Conservation (phyloP, 2,888 invertebrate genomes). For the Catotricha subobsoleta region DNA sequence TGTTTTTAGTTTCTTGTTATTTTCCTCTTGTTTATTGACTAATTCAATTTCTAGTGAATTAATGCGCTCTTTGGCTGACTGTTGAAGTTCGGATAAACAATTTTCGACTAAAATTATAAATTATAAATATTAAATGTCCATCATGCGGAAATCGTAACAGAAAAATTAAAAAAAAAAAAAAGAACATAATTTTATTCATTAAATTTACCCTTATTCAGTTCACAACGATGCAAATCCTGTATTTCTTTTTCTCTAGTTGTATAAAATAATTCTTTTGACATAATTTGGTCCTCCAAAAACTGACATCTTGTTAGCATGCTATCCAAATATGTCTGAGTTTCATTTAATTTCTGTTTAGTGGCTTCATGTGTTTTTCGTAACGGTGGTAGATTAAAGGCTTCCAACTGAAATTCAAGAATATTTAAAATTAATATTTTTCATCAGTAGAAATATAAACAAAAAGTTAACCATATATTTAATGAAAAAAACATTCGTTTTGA, state of each 20-base stretch:
- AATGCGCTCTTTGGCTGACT: slow-evolving; percentile 21
- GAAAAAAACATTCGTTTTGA: too few species aligned
- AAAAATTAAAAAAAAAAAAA: neutral
- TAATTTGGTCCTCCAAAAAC: slow-evolving; percentile 22
- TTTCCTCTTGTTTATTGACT: slow-evolving; percentile 18
- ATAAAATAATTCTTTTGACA: slow-evolving; percentile 23
- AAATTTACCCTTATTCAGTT: slow-evolving; percentile 24
- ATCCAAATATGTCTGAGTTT: slow-evolving; percentile 19
- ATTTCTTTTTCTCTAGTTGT: slow-evolving; percentile 21
- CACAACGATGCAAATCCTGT: slow-evolving; percentile 21
- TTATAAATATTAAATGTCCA: too few species aligned
- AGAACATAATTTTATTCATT: neutral
- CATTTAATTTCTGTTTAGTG: slow-evolving; percentile 18
- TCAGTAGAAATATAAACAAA: too few species aligned
- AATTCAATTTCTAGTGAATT: slow-evolving; percentile 20
- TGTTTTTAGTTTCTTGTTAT: slow-evolving; percentile 18
- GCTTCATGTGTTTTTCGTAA: slow-evolving; percentile 18
- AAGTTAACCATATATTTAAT: too few species aligned
- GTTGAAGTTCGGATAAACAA: slow-evolving; percentile 27
- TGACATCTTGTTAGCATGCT: slow-evolving; percentile 21
- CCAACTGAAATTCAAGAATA: slow-evolving; percentile 19
- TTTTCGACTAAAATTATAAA: neutral
- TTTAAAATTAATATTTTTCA: neutral
- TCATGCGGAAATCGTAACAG: too few species aligned
- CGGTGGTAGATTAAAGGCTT: slow-evolving; percentile 23